These are phyloP conservation scores for Temnothorax unifasciatus DNA, from an alignment of 2,888 invertebrate species.

Conservation along the genomic window DNA sequence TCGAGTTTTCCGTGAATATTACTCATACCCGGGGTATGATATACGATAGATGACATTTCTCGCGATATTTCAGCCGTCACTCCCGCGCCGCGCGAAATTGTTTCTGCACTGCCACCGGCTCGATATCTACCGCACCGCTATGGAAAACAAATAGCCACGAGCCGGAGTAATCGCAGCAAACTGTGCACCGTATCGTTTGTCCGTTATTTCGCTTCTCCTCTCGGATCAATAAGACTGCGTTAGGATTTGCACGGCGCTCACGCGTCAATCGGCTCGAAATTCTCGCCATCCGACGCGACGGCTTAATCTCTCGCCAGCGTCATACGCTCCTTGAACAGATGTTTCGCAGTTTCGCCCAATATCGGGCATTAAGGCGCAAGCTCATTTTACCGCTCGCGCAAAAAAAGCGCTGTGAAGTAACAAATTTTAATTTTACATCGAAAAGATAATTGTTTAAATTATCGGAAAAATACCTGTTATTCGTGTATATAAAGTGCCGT, in stretches of 20 bases:
- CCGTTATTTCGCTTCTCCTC: conserved; percentile 47
- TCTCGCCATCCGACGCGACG: conserved; percentile 20
- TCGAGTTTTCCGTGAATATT: conserved; percentile 37
- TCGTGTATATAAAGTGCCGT: conserved; percentile 10
- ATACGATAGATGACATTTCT: conserved; percentile 54
- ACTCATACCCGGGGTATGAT: conserved; percentile 36
- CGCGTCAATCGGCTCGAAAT: conserved; percentile 27
- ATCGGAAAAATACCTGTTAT: not conserved
- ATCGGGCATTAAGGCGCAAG: conserved; percentile 5
- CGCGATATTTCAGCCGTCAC: conserved; percentile 52
- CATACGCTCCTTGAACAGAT: conserved; percentile 27
- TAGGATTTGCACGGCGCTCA: conserved; percentile 39
- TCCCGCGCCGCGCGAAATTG: conserved; percentile 48
- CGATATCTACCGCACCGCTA: conserved; percentile 53
- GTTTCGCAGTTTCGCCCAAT: conserved; percentile 20
- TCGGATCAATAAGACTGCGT: conserved; percentile 62
- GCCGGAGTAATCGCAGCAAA: conserved; percentile 61
- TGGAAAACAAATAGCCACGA: conserved; percentile 62
- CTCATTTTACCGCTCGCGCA: conserved; percentile 10
- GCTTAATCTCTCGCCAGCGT: conserved; percentile 6
- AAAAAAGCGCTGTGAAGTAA: not conserved
- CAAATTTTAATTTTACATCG: not conserved
- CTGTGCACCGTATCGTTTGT: conserved; percentile 57
- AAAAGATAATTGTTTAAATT: conserved; percentile 7
- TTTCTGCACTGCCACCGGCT: conserved; percentile 48